Base-by-base conservation (phyloP, 2,888 invertebrate genomes). In the Allacma fusca region DNA sequence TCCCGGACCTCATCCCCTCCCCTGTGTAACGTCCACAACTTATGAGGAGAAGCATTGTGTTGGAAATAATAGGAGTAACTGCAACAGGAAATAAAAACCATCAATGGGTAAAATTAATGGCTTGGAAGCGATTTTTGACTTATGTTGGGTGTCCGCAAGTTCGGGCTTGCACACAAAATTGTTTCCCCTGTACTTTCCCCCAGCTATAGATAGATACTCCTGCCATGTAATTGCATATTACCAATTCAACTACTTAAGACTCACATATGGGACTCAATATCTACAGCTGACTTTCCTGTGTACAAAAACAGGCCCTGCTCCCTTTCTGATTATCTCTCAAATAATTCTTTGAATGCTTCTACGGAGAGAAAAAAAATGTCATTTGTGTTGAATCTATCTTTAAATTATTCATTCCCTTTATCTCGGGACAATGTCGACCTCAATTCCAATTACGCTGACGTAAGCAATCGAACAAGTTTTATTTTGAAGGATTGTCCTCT, bases 81-180 rank as follows among this genome's bases (percentile, higher is more conserved):
- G 79, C 69, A 77, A 81, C 79, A 77, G 81, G 81, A 81, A 81
- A 77, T 71, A 75, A 78, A 81, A 81, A 79, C 81, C 79, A 79
- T 78, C 75, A 79, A 79, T 72, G 78, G 76, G 50, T 59, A 75
- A 72, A 80, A 79, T 81, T 81, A 81, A 83, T 83, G 83, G 80
- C 77, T 81, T 80, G 81, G 83, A 83, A 83, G 78, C 78, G 77
- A 81, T 81, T 81, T 82, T 81, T 83, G 83, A 83, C 81, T 81
- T 81, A 82, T 82, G 81, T 73, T 76, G 80, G 1, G 26, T 43
- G 67, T 50, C 29, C 59, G 24, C 62, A 62, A 59, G 59, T 7
- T 40, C 40, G 13, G 40, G 40, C 40, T n/a, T 59, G 40, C 12
- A 34, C 44, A 40, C 40, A 9, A 40, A 77, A 62, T 50, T 70